Base-by-base conservation (phyloP, 2,888 invertebrate species). In the Acrobasis repandana region DNA sequence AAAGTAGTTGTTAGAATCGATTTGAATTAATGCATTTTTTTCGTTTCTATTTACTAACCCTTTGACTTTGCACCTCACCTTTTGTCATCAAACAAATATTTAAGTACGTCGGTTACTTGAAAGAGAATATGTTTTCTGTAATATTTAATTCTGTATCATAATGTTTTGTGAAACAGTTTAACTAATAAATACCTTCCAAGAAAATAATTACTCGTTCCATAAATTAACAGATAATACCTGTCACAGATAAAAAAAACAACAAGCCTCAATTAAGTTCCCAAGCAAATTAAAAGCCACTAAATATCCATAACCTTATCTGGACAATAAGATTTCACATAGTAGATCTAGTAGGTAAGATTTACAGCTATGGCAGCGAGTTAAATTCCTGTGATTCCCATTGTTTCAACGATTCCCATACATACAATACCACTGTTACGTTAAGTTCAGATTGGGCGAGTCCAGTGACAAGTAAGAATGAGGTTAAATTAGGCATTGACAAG, bases 381-480 rank as follows among this genome's bases (percentile, higher is more conserved):
- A 75, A 75, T 75, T 70, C 71, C 72, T 74, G 65, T 71, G 72
- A 74, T 67, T 67, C 65, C 81, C 67, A 85, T 86, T 86, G 86
- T 86, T 72, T 71, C 15, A n/a, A 28, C 36, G 4, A 18, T 54
- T 54, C 54, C 20, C 54, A 54, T 38, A 54, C 54, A 54, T 16
- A 58, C 69, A 67, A 63, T 61, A 60, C 62, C 47, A 68, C 63
- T 15, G 48, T 47, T 9, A 18, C 1, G n/a, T 9, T 52, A 4
- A 16, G 52, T 52, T 52, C 16, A 52, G 36, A 52, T 52, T 52
- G 36, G 52, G 16, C 36, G 18, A 52, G 52, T 36, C 15, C 3
- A 36, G 3, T 16, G 10, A 36, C 36, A 15, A 15, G 15, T 14
- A 43, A 5, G 2, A 38, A n/a, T 0, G 14, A 36, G 38, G 10